phyloP scores from a whole-genome alignment of 2,888 invertebrate genomes.

The Cheilosia impressa region DNA sequence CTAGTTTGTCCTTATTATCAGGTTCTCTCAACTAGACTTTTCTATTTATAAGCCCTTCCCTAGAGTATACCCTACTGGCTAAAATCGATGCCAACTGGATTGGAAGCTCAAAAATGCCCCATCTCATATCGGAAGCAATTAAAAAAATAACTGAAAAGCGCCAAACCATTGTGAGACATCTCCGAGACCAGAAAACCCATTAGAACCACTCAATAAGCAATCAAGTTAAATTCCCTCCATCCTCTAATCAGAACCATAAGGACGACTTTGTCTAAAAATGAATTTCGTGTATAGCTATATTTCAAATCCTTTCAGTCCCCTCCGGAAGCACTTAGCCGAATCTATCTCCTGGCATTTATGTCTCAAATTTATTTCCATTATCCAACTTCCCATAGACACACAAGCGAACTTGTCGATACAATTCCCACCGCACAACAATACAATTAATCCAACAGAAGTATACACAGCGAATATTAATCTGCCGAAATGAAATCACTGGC shows the following conservation, averaged over 20 bases:
- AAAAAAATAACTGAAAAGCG: neutral
- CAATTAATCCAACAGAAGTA: constrained; percentile 51
- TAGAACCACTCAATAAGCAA: constrained; percentile 40
- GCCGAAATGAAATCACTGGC: constrained; percentile 11
- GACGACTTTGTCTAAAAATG: constrained; percentile 30
- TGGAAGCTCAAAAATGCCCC: no score
- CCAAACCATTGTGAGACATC: neutral
- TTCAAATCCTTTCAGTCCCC: constrained; percentile 1
- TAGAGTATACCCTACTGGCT: no score
- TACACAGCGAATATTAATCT: constrained; percentile 34
- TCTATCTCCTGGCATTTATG: constrained; percentile 43
- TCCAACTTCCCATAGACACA: neutral
- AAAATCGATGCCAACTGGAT: no score
- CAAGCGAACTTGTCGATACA: constrained; percentile 27
- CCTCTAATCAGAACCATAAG: neutral
- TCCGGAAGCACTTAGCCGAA: constrained; percentile 44
- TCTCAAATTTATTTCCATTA: constrained; percentile 33
- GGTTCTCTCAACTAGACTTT: no score
- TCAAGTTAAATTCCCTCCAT: constrained; percentile 48
- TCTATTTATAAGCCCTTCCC: no score
- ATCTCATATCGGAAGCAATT: neutral
- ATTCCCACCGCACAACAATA: constrained; percentile 13
- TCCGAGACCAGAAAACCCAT: constrained; percentile 31
- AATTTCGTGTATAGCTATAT: constrained; percentile 3
- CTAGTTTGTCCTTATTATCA: no score